Base-by-base conservation (phyloP, 2,113 vertebrate genomes). In the Hyperopisus bebe region DNA sequence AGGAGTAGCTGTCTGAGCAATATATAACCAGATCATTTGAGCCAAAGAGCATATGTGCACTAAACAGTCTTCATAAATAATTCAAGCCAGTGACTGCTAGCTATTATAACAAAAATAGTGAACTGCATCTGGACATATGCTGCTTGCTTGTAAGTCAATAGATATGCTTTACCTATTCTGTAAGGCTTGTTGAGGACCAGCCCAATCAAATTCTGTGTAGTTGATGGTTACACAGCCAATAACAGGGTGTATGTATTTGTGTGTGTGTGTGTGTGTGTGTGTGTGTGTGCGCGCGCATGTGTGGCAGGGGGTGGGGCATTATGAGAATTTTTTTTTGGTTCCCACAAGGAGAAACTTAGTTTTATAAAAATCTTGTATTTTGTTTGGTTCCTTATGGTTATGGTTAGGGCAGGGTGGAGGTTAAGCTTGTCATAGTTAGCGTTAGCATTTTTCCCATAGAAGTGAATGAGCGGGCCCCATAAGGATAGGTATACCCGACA, bases 31-130 rank as follows among this genome's bases (percentile, higher is more conserved):
- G 95, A 95, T 95, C 96, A 95, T 95, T 95, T 95, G 95, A 96
- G 94, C 95, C 91, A 95, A 96, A 96, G 96, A 95, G 93, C 93
- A 95, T 94, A 95, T 95, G 96, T 95, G 95, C 96, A 93, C 96
- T 95, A 95, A 97, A 96, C 96, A 97, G 97, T 95, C 92, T 92
- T 90, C 96, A 98, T 99, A 96, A 98, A 99, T 98, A 97, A 98
- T 99, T 98, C 94, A 99, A 92, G 92, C 42, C 93, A 92, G 93
- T 94, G 95, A 97, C 97, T 98, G 96, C 97, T 96, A 95, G 97
- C 97, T 97, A 97, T 99, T 99, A 99, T 97, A 97, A 97, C 97
- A 96, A 95, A 98, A 97, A 97, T 96, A 96, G 95, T 2, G 86
- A 95, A 95, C 96, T 96, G 96, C 97, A 95, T 97, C 96, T 96